A percentile compares a stretch with the other conserved stretches of the same genome.
These are phyloP conservation scores for Pararge aegeria DNA, from an alignment of 1,140 invertebrate species.

Conservation along the genomic window DNA sequence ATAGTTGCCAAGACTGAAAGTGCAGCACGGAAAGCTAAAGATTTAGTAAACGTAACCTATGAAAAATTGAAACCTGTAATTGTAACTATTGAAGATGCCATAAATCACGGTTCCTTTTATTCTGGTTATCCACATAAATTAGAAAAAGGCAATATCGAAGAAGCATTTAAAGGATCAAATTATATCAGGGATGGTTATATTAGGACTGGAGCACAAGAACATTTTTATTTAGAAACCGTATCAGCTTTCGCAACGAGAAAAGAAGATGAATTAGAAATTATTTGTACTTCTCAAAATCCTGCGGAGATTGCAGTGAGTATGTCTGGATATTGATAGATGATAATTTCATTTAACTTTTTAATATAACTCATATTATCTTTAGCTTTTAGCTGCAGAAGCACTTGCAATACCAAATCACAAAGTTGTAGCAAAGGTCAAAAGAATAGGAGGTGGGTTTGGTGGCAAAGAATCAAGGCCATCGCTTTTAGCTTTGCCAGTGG, in stretches of 20 bases:
- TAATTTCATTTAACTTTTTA: constrained; percentile 5
- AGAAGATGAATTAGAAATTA: constrained; percentile 92
- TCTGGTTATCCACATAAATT: constrained; percentile 77
- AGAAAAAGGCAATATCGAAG: constrained; percentile 84
- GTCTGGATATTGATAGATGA: not conserved
- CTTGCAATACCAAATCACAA: constrained; percentile 85
- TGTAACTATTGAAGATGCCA: constrained; percentile 93
- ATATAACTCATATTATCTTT: constrained; percentile 28
- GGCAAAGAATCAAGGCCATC: constrained; percentile 88
- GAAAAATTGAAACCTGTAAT: constrained; percentile 88
- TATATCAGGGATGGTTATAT: constrained; percentile 87
- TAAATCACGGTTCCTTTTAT: constrained; percentile 86
- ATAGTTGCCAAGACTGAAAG: constrained; percentile 87
- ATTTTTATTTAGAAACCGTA: constrained; percentile 96
- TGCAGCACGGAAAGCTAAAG: constrained; percentile 87
- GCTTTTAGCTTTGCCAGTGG: constrained; percentile 79
- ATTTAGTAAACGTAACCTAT: constrained; percentile 87
- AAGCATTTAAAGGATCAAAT: constrained; percentile 83
- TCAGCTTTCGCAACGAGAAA: constrained; percentile 86
- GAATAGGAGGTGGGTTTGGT: constrained; percentile 92
- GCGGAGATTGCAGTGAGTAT: constrained; percentile 82
- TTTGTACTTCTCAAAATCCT: constrained; percentile 91
- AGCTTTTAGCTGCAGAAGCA: constrained; percentile 80
- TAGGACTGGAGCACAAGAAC: constrained; percentile 94
- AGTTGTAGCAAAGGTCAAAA: constrained; percentile 85